Percentiles rank a stretch among this genome's conserved stretches.
These are phyloP conservation scores for Crambe crambe DNA, from an alignment of 37 sponge, comb jelly and placozoan genomes.

Conservation along the genomic window DNA sequence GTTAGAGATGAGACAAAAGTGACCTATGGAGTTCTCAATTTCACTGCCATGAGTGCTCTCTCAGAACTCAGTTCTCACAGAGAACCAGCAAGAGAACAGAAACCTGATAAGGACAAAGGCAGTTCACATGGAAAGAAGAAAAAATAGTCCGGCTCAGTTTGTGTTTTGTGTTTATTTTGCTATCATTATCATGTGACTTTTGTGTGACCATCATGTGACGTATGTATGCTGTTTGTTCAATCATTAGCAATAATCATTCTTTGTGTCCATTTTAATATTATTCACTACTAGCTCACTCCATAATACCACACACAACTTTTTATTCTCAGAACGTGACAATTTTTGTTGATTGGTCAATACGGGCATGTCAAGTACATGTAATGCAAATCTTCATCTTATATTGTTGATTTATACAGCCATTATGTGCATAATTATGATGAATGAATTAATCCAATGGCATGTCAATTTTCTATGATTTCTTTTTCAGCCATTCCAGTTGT, in stretches of 20 bases:
- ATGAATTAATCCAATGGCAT: no score
- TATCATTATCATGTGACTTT: neutral
- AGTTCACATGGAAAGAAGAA: neutral
- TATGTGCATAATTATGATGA: no score
- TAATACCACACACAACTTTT: neutral
- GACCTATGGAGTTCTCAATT: conserved; percentile 32
- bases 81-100: conserved; percentile 26
- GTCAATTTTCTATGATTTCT: conserved; percentile 2
- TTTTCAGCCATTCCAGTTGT: neutral
- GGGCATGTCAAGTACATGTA: no score
- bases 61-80: conserved; percentile 9
- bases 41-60: conserved; percentile 35
- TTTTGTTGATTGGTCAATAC: neutral
- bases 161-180: neutral
- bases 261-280: neutral
- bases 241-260: neutral
- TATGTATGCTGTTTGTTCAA: conserved; percentile 8
- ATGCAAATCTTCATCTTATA: no score
- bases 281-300: neutral
- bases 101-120: neutral
- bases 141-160: neutral
- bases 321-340: neutral
- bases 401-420: no score
- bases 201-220: conserved; percentile 1
- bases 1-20: conserved; percentile 25